Percentiles rank a stretch among this genome's conserved stretches.
Conservation (phyloP, 64 coral and sea anemone species). For the Montipora sp. region DNA sequence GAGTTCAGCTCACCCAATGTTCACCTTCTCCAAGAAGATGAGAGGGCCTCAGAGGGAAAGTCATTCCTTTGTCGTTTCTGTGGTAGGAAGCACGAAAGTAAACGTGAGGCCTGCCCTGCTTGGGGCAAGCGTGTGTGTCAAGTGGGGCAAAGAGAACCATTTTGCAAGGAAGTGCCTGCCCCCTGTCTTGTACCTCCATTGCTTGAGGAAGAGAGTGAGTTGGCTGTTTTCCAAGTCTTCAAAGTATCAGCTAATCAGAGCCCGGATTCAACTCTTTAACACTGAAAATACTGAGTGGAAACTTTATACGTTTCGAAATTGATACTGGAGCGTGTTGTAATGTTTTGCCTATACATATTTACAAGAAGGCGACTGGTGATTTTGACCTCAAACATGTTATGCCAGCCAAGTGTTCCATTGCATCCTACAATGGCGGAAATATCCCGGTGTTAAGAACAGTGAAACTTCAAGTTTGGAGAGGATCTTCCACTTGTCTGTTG, state of each 20-base stretch:
- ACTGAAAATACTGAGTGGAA: neutral
- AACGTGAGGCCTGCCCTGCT: constrained; percentile 37
- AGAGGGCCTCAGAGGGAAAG: constrained; percentile 3
- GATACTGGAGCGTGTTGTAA: too few relatives aligned
- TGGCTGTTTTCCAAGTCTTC: neutral
- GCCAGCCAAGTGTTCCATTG: too few relatives aligned
- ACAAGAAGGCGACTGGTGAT: too few relatives aligned
- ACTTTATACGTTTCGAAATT: neutral
- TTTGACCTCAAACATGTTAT: too few relatives aligned
- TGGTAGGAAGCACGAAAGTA: constrained; percentile 12
- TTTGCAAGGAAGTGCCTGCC: neutral
- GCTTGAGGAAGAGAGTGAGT: neutral
- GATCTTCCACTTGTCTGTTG: too few relatives aligned
- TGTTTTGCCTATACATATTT: too few relatives aligned
- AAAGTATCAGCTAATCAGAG: neutral
- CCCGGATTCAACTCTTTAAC: neutral
- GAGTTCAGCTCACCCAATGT: too few relatives aligned
- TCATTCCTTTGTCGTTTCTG: neutral
- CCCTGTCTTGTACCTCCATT: neutral
- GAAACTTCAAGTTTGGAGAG: too few relatives aligned
- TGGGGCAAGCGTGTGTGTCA: constrained; percentile 49
- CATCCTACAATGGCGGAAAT: too few relatives aligned
- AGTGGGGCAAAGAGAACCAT: neutral
- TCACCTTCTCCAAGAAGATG: neutral
- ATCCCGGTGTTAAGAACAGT: too few relatives aligned